Evolutionary conservation across 1,140 invertebrate genomes (phyloP).

Genomic region (Meloidogyne floridensis): DNA sequence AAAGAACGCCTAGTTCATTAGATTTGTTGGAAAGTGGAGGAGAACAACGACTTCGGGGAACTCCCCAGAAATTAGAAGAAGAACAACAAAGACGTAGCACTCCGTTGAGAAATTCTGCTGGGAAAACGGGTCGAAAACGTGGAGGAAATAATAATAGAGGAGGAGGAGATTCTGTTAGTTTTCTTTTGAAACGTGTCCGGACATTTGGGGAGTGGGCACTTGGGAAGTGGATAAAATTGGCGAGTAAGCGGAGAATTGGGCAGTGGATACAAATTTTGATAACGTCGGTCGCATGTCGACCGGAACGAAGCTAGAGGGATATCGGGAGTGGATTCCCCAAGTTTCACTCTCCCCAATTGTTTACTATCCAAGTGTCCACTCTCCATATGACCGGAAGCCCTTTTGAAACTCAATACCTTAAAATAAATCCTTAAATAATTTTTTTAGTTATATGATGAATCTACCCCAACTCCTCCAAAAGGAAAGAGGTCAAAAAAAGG

Average conservation of each 20-base stretch:
- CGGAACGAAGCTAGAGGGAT: too few species aligned
- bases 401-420: too few species aligned
- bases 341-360: too few species aligned
- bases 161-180: background rate
- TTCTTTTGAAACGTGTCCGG: background rate
- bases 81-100: conserved; percentile 27
- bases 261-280: too few species aligned
- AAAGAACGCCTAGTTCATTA: conserved; percentile 32
- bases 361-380: too few species aligned
- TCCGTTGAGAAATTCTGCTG: conserved; percentile 6
- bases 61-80: conserved; percentile 22
- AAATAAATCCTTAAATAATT: background rate
- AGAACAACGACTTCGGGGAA: background rate
- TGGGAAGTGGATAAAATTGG: too few species aligned
- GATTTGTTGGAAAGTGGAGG: conserved; percentile 18
- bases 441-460: conserved; percentile 9
- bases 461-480: conserved; percentile 15
- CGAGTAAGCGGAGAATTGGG: too few species aligned
- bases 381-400: too few species aligned
- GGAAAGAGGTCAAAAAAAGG: background rate
- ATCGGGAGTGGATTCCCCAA: too few species aligned
- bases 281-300: too few species aligned
- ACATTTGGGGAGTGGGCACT: too few species aligned
- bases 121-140: conserved; percentile 23
- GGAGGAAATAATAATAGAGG: background rate